These are phyloP conservation scores for Euura lappo DNA, from an alignment of 1,140 invertebrate species.

Conservation along the genomic window DNA sequence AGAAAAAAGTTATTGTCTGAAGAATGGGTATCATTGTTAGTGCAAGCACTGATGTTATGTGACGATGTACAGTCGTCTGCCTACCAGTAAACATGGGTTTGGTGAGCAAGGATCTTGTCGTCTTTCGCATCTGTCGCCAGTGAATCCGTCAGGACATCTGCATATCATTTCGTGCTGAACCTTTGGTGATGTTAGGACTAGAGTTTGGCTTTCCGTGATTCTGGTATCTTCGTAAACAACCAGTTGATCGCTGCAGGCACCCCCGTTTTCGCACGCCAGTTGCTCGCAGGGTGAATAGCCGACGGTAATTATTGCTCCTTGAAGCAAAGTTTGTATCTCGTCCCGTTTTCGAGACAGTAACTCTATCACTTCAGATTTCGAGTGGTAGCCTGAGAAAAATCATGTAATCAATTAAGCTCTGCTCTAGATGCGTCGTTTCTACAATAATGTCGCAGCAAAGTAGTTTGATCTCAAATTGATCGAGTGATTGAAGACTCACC, in stretches of 20 bases:
- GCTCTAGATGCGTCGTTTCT: neutral
- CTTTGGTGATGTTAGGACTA: conserved; percentile 82
- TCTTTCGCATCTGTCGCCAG: conserved; percentile 79
- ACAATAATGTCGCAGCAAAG: neutral
- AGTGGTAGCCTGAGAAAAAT: conserved; percentile 60
- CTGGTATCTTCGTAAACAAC: conserved; percentile 71
- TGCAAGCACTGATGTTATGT: neutral
- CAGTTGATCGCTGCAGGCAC: conserved; percentile 76
- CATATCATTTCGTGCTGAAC: conserved; percentile 81
- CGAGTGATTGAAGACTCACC: conserved; percentile 29
- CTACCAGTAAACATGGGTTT: conserved; percentile 77
- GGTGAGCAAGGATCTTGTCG: conserved; percentile 90
- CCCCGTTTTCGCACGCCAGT: conserved; percentile 76
- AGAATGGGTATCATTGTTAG: neutral
- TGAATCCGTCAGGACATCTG: conserved; percentile 80
- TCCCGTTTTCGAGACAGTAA: conserved; percentile 69
- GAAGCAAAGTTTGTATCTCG: conserved; percentile 68
- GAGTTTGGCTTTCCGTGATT: conserved; percentile 76
- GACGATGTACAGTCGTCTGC: neutral
- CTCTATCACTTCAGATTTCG: conserved; percentile 68
- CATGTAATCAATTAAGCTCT: neutral
- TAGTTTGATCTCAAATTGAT: neutral
- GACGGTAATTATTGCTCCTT: conserved; percentile 64
- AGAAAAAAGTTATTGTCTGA: neutral
- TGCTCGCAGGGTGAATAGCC: conserved; percentile 77